These are phyloP conservation scores for Chymomyza costata DNA, from an alignment of 1,140 invertebrate species.

Conservation along the genomic window DNA sequence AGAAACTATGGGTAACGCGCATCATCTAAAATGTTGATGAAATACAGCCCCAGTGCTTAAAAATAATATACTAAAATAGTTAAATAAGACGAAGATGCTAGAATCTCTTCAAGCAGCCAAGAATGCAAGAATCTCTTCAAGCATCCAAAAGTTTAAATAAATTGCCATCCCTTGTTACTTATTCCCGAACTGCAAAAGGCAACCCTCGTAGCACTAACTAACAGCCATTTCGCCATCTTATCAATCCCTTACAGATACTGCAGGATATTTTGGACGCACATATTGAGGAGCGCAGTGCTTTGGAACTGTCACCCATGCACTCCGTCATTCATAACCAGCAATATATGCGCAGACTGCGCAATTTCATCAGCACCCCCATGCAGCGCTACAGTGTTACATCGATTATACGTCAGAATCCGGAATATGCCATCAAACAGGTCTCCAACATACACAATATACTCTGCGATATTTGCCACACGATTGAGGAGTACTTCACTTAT, in stretches of 20 bases:
- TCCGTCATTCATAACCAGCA: constrained; percentile 47
- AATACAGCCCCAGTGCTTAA: too few species aligned
- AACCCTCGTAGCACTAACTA: too few species aligned
- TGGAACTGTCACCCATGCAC: constrained; percentile 65
- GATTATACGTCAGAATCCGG: constrained; percentile 63
- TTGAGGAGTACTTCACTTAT: constrained; percentile 72
- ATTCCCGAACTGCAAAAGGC: too few species aligned
- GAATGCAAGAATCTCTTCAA: too few species aligned
- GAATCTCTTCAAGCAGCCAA: too few species aligned
- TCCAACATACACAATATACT: constrained; percentile 69
- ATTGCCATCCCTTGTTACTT: too few species aligned
- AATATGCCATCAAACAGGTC: constrained; percentile 60
- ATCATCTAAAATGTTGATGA: too few species aligned
- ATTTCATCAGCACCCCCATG: constrained; percentile 41
- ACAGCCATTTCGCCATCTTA: not conserved
- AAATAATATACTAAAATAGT: too few species aligned
- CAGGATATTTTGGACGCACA: constrained; percentile 65
- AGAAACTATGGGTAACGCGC: too few species aligned
- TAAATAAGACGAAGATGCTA: too few species aligned
- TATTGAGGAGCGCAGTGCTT: constrained; percentile 49
- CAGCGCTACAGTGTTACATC: constrained; percentile 65
- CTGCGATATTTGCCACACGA: constrained; percentile 67
- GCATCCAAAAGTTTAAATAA: too few species aligned
- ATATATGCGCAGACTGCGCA: constrained; percentile 39
- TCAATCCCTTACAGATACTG: constrained; percentile 36